These are phyloP conservation scores for Drosophila sproati DNA, from an alignment of 1,140 invertebrate species.

Conservation along the genomic window DNA sequence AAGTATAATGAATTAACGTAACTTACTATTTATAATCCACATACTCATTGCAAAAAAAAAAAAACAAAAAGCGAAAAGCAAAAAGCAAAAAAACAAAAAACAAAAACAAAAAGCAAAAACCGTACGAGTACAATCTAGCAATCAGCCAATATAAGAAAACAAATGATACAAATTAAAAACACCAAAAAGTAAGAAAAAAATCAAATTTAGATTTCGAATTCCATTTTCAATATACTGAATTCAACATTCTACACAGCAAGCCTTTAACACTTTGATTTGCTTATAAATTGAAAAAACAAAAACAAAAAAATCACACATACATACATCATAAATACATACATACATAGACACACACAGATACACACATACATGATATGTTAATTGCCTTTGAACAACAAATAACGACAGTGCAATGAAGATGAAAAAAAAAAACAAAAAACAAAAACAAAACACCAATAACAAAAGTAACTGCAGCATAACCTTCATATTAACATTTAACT, in stretches of 20 bases:
- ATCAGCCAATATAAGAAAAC: conserved; percentile 12
- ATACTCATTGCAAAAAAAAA: conserved; percentile 16
- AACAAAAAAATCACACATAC: conserved; percentile 29
- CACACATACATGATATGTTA: neutral
- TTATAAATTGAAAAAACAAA: neutral
- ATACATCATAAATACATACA: neutral
- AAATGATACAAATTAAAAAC: neutral
- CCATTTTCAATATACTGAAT: conserved; percentile 1
- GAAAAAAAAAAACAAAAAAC: conserved; percentile 2
- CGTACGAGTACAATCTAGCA: conserved; percentile 28
- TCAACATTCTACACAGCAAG: neutral
- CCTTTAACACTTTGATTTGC: conserved; percentile 7
- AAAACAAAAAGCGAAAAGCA: neutral
- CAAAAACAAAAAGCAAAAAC: neutral
- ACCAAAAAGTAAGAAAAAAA: neutral
- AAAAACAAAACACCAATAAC: conserved; percentile 1
- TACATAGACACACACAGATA: conserved; percentile 7
- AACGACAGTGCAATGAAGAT: neutral
- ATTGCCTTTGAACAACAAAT: neutral
- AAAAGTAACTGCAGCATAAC: conserved; percentile 11
- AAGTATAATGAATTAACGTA: conserved; percentile 19
- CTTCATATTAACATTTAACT: conserved; percentile 19
- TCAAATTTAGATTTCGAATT: conserved; percentile 5
- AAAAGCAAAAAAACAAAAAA: neutral
- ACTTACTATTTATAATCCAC: conserved; percentile 13